These are phyloP conservation scores for Agriopis marginaria DNA, from an alignment of 2,888 invertebrate genomes.

Conservation along the genomic window DNA sequence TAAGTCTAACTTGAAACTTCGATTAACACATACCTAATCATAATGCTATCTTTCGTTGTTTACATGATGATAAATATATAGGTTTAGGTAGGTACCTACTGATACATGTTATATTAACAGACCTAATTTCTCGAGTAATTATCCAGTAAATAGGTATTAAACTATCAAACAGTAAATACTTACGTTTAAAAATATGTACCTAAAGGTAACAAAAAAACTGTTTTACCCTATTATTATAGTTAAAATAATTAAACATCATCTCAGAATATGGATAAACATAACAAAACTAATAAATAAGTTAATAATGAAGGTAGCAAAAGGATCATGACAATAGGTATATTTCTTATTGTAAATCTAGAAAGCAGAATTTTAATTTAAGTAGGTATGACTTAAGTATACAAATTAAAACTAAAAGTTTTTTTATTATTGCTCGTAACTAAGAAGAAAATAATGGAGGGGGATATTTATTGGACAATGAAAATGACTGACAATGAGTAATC, in stretches of 20 bases:
- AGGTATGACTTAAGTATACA: background rate
- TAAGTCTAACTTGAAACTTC: background rate
- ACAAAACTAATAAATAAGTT: background rate
- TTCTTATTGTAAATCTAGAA: background rate
- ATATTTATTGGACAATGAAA: background rate
- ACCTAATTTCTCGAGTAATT: conserved; percentile 1
- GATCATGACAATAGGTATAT: background rate
- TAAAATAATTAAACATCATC: background rate
- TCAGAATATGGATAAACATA: background rate
- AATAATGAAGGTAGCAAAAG: background rate
- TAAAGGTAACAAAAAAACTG: background rate
- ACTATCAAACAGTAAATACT: background rate
- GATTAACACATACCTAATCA: background rate
- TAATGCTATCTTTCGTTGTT: conserved; percentile 2
- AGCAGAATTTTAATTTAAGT: conserved; percentile 3
- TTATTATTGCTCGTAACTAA: background rate
- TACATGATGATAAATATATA: conserved; percentile 1
- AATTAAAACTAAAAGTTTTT: conserved; percentile 3
- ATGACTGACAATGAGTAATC: background rate
- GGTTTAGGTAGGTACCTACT: too few relatives aligned
- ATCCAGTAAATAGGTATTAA: background rate
- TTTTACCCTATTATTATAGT: background rate
- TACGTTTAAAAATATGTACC: background rate
- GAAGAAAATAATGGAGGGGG: background rate
- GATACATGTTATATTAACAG: conserved; percentile 2